Evolutionary conservation across 2,113 vertebrate species (phyloP).

Genomic region (human): DNA sequence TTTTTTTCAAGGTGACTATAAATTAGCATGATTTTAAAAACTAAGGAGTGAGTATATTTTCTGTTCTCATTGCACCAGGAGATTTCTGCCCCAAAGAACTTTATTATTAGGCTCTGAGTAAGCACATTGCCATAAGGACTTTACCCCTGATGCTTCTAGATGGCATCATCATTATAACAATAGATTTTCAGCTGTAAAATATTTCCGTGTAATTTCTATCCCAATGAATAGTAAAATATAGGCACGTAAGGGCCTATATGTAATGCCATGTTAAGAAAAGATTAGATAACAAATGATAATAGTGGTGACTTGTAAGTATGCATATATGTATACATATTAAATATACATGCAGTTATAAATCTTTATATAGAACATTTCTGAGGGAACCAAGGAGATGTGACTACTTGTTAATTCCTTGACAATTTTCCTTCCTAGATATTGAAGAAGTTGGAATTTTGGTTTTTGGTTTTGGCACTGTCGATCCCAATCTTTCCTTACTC

Average conservation of each 20-base stretch:
- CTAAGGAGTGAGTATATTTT: background rate
- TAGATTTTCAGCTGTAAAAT: background rate
- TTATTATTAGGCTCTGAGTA: background rate
- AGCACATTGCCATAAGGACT: background rate
- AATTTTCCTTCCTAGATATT: background rate
- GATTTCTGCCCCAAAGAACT: background rate
- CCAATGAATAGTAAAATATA: background rate
- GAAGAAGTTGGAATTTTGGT: background rate
- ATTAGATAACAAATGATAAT: background rate
- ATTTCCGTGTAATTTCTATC: background rate
- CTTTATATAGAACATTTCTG: background rate
- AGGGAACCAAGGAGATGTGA: background rate
- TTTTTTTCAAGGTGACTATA: background rate
- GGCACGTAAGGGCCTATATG: background rate
- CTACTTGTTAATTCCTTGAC: background rate
- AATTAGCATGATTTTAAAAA: background rate
- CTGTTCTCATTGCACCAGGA: background rate
- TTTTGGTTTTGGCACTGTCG: background rate
- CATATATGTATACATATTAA: background rate
- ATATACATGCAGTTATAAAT: background rate
- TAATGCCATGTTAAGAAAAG: background rate
- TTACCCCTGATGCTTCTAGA: background rate
- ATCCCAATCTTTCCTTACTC: background rate
- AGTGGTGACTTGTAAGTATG: background rate
- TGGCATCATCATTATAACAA: background rate